Base-by-base conservation (phyloP, 2,888 invertebrate genomes). In the Lottia scabra region DNA sequence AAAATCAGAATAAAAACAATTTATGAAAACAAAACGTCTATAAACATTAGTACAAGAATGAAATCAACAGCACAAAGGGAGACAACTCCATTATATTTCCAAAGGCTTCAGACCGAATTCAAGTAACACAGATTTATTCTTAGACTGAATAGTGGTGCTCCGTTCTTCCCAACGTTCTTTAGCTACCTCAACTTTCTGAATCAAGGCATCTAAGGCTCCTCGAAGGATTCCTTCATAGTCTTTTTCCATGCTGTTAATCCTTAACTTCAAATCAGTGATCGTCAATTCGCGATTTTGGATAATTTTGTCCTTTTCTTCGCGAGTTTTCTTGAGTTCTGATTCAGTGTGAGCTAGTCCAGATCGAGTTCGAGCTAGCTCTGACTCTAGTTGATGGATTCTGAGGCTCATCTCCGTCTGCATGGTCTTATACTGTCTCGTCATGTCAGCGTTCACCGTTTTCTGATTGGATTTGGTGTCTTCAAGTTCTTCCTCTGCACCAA, bases 351-450 rank as follows among this genome's bases (percentile, higher is more conserved):
- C 77, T 80, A 86, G 75, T 27, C 79, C 76, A 45, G 79, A 75
- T 73, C 81, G 76, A 13, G 83, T 85, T 16, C 81, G 77, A 56
- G 79, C 76, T 16, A 88, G 78, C 64, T 88, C 88, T 15, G 83
- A 80, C 69, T 88, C 87, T 45, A 88, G 79, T 65, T 84, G 83
- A 73, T 86, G 86, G n/a, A 87, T 84, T 46, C 84, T 75, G 19
- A 85, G 77, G 12, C 82, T 81, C 83, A 87, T 84, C 68, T 88
- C 87, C 63, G 87, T 85, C 77, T 88, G 87, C 88, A 88, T 87
- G 1, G 87, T 88, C 75, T 88, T 88, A 78, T 88, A 88, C 79
- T 88, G 88, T 26, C 87, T 74, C 1, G 88, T 88, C 87, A 88
- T 87, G 72, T 87, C 88, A 70, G 87, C 83, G 77, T 83, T 87